Evolutionary conservation across 2,113 vertebrate genomes (phyloP), one percentile per base, ranked within the genome.

Genomic region (Ameiurus melas): DNA sequence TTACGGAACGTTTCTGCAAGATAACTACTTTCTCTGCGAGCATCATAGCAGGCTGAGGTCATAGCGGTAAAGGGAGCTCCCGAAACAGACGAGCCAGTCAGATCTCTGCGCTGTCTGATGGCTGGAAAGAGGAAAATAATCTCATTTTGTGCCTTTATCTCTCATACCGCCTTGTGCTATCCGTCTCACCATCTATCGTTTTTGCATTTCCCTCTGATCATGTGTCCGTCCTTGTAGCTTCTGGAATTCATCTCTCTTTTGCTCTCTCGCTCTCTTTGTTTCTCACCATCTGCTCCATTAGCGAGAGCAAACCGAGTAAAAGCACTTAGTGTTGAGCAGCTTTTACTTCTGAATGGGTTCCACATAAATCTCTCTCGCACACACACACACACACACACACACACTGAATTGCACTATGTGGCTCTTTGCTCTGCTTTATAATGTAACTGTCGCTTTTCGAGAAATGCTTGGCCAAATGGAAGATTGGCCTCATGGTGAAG

Each of bases 321-420:
- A 84, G 87, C 87, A 84, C 86, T 88, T 83, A 88, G 81, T 12
- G 22, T 51, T 68, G 71, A 88, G 71, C 87, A 39, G 82, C 82
- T 88, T 88, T 84, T 84, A 84, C 58, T 77, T 88, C 71, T 78
- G 83, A 84, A 84, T 79, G 58, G 60, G 43, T 53, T 30, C 9
- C 27, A 39, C 82, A 88, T 88, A 84, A 88, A 88, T 84, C 87
- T 84, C 71, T 62, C 80, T 7, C 53, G 13, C 53, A 5, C 51
- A 13, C 86, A 9, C 60, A 36, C 36, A 36, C 25, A 82, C 47
- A 33, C 47, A 14, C 58, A 47, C 22, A 62, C 60, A 47, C 58
- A 17, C 57, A 36, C 22, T 16, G 22, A 47, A 22, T 19, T 60
- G 62, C 62, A 68, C 43, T 39, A 8, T n/a, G 39, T 62, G 58